Conservation (phyloP, 2,797 vertebrate species). For the Schizopygopsis malacanthus region DNA sequence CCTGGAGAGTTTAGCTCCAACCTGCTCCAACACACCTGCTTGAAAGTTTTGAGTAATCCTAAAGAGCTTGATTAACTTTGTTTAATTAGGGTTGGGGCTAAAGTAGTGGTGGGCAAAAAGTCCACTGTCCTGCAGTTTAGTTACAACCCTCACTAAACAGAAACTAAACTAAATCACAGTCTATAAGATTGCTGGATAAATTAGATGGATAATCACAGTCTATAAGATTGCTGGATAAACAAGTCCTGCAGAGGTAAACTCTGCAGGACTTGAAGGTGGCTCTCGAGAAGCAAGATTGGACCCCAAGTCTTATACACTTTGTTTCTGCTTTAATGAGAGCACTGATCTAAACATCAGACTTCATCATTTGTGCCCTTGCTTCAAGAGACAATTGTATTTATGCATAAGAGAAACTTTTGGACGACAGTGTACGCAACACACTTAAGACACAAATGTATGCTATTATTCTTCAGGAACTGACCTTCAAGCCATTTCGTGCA, state of each 20-base stretch:
- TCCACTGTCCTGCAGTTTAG: not conserved
- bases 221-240: not conserved
- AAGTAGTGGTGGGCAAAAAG: not conserved
- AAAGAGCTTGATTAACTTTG: not conserved
- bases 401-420: constrained; percentile 61
- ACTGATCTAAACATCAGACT: constrained; percentile 60
- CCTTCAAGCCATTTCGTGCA: constrained; percentile 60
- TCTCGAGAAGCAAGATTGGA: not conserved
- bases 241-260: not conserved
- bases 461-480: constrained; percentile 63
- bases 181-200: not conserved
- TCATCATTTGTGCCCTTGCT: constrained; percentile 68
- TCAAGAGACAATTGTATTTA: constrained; percentile 71
- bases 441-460: constrained; percentile 62
- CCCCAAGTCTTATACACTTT: constrained; percentile 54
- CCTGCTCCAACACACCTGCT: not conserved
- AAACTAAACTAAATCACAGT: not conserved
- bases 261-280: not conserved
- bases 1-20: not conserved
- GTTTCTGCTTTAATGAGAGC: constrained; percentile 61
- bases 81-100: not conserved
- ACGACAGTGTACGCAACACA: constrained; percentile 68
- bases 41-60: not conserved
- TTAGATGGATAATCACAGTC: not conserved
- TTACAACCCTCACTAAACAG: not conserved